These are phyloP conservation scores for Coregonus sp. DNA, from an alignment of 2,797 vertebrate genomes.

Conservation along the genomic window DNA sequence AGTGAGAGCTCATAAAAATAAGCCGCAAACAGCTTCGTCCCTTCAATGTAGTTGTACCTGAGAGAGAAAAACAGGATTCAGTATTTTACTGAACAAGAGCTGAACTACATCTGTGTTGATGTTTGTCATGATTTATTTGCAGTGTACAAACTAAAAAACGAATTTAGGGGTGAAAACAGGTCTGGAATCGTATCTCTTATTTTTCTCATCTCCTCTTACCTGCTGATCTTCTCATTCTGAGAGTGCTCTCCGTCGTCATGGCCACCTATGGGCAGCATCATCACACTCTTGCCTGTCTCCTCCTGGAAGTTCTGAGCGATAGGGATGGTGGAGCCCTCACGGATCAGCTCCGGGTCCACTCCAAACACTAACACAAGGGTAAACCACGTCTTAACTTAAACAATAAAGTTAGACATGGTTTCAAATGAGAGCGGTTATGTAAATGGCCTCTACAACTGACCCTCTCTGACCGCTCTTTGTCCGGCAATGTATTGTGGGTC, in stretches of 20 bases:
- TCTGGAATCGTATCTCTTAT: background rate
- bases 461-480: constrained; percentile 73
- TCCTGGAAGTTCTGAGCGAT: constrained; percentile 77
- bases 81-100: background rate
- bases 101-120: no score
- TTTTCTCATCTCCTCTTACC: constrained; percentile 54
- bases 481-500: constrained; percentile 74
- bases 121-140: background rate
- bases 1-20: constrained; percentile 59
- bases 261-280: constrained; percentile 79
- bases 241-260: constrained; percentile 80
- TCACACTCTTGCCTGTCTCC: constrained; percentile 71
- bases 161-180: background rate
- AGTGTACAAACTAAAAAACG: background rate
- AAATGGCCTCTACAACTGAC: constrained; percentile 58
- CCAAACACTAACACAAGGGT: constrained; percentile 72
- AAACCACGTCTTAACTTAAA: background rate
- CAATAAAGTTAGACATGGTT: constrained; percentile 37
- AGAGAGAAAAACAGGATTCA: background rate
- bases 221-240: constrained; percentile 86
- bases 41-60: constrained; percentile 81
- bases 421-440: constrained; percentile 47
- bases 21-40: constrained; percentile 77
- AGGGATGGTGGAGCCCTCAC: constrained; percentile 83
- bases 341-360: constrained; percentile 78